Evolutionary conservation across 2,888 invertebrate species (phyloP), one percentile per base, ranked within the genome.

Genomic region (Lapara coniferarum): DNA sequence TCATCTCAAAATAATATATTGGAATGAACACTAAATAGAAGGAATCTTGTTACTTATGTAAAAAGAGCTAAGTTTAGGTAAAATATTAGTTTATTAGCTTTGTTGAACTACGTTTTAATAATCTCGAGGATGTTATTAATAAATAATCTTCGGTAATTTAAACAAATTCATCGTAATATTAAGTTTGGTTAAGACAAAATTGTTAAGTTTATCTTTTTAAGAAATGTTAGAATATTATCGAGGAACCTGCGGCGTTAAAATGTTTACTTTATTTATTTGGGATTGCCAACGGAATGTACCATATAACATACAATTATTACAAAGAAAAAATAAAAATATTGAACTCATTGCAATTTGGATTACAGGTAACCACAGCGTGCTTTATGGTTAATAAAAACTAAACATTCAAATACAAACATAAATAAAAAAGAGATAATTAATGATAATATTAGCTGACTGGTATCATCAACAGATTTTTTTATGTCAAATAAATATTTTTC

Each of bases 141-240:
- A 49, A 5, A 19, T 49, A 63, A 63, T 63, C 19, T 63, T 49
- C 19, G 12, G 46, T 46, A 19, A 63, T 63, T 63, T 46, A 63
- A 49, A 46, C 63, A 63, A 49, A 46, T 19, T 63, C 49, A 63
- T 63, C 19, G 63, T 46, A n/a, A n/a, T n/a, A 63, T 63, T 63
- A 63, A 2, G 49, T 49, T 59, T 59, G 44, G 16, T 46, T 44
- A 19, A 63, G 63, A 46, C 46, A 19, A 19, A 6, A 63, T 13
- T 49, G 63, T 19, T 49, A 19, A 19, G 49, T 63, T 49, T 63
- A 19, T 63, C 19, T 19, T 63, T 12, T 46, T 10, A 59, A n/a
- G 4, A 59, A 10, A n/a, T 55, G 55, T 55, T 55, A 55, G 16
- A 37, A n/a, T 13, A 58, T 14, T n/a, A 37, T 44, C 8, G n/a